Evolutionary conservation across 2,888 invertebrate genomes (phyloP), one percentile per base, ranked within the genome.

Genomic region (Calameuta filiformis): DNA sequence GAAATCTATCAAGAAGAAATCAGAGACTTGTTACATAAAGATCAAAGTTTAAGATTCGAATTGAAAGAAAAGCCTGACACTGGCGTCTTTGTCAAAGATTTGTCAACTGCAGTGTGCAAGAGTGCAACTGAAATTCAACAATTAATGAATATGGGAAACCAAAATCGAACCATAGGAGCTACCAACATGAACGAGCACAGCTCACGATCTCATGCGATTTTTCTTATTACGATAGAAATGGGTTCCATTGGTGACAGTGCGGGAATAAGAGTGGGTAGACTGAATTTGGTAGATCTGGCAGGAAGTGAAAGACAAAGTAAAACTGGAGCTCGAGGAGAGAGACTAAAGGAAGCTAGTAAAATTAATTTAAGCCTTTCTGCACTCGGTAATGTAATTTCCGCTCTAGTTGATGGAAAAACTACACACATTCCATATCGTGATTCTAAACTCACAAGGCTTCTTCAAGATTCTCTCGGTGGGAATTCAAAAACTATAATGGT

Each of bases 401-500:
- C 99, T 6, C 93, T 99, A 82, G 98, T 98, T 1, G 95, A 95
- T 75, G 98, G 98, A 88, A 97, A 96, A 92, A 97, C 97, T 77
- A 96, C 97, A 0, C 99, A 99, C 91, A 97, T 99, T 87, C 99
- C 99, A 2, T 99, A 99, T 92, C 93, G 99, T 90, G 99, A 99
- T 92, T 99, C 99, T 4, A 99, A 99, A 93, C 93, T 99, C 79
- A 99, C 99, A 12, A 94, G 99, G 76, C 93, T 99, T 77, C 93
- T 99, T 79, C 99, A 99, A 93, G 99, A 99, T 93, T 99, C 99
- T 0, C 93, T 99, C 73, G 99, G 99, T 78, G 99, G 99, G 12
- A 99, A 99, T 93, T 98, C 99, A 73, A 98, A 98, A 92, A 99
- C 99, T 1, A 97, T 99, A 77, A 99, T 99, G 99, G 97, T 99